Conservation (phyloP, 2,888 invertebrate species). For the Criorhina ranunculi region DNA sequence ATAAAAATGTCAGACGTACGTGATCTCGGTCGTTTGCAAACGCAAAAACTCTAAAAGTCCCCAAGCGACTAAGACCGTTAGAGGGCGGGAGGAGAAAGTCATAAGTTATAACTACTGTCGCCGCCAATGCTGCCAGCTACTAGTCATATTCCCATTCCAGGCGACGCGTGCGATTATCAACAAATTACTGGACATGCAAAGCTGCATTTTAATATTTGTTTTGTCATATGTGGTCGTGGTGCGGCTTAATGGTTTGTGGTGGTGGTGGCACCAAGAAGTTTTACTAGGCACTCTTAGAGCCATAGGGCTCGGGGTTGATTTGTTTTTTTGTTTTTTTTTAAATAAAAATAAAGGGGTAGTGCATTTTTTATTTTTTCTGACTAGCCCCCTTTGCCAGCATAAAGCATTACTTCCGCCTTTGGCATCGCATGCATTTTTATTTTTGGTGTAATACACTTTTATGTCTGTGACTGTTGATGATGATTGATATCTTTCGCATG, state of each 20-base stretch:
- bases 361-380: conserved; percentile 1
- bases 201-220: conserved; percentile 76
- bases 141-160: conserved; percentile 56
- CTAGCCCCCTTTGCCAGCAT: conserved; percentile 22
- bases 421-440: conserved; percentile 34
- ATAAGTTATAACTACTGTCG: conserved; percentile 58
- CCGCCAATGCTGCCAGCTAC: conserved; percentile 52
- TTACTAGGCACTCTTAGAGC: conserved; percentile 9
- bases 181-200: conserved; percentile 77
- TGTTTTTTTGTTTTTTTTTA: background rate
- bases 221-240: conserved; percentile 58
- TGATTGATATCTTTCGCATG: conserved; percentile 72
- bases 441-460: conserved; percentile 50
- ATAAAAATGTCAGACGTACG: conserved; percentile 71
- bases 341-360: background rate
- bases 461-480: conserved; percentile 65
- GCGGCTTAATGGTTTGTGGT: conserved; percentile 60
- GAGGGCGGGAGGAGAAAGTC: conserved; percentile 25
- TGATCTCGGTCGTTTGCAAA: conserved; percentile 71
- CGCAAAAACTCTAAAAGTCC: conserved; percentile 46
- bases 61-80: conserved; percentile 9
- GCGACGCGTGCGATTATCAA: conserved; percentile 74
- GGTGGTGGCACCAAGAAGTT: background rate
- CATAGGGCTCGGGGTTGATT: conserved; percentile 32
- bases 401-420: conserved; percentile 53